Conservation (phyloP, 2,888 invertebrate genomes). For the Cephonodes hylas region DNA sequence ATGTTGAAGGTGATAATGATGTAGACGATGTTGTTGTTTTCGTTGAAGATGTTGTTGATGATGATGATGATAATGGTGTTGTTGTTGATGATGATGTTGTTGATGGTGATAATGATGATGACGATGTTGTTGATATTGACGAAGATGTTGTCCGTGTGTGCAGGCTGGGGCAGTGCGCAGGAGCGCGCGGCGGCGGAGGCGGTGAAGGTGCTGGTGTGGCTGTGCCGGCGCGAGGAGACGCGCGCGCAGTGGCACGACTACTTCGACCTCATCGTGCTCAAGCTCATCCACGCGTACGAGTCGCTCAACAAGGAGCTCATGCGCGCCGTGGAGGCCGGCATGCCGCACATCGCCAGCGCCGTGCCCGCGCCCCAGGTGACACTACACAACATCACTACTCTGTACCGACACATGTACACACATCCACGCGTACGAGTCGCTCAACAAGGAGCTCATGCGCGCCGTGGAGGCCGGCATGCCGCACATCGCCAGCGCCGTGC, state of each 20-base stretch:
- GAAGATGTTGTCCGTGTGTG: not conserved
- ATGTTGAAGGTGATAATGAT: not conserved
- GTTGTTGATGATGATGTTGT: not conserved
- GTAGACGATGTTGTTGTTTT: too few relatives aligned
- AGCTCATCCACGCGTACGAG: slow-evolving; percentile 93
- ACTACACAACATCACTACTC: not conserved
- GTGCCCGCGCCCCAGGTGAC: slow-evolving; percentile 87
- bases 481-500: too few relatives aligned
- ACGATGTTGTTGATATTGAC: too few relatives aligned
- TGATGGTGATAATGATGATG: not conserved
- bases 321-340: slow-evolving; percentile 92
- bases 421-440: too few relatives aligned
- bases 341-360: slow-evolving; percentile 87
- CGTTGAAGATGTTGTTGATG: not conserved
- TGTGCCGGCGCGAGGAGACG: slow-evolving; percentile 89
- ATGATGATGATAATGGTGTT: too few relatives aligned
- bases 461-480: too few relatives aligned
- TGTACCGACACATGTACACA: too few relatives aligned
- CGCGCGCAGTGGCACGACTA: slow-evolving; percentile 91
- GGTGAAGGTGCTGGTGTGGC: slow-evolving; percentile 90
- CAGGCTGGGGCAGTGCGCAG: slow-evolving; percentile 74
- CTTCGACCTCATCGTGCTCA: slow-evolving; percentile 93
- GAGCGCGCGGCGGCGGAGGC: slow-evolving; percentile 88
- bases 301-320: slow-evolving; percentile 87
- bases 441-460: too few relatives aligned